phyloP scores from a whole-genome alignment of 23 tunicate genomes.

The Trididemnum nubilum region DNA sequence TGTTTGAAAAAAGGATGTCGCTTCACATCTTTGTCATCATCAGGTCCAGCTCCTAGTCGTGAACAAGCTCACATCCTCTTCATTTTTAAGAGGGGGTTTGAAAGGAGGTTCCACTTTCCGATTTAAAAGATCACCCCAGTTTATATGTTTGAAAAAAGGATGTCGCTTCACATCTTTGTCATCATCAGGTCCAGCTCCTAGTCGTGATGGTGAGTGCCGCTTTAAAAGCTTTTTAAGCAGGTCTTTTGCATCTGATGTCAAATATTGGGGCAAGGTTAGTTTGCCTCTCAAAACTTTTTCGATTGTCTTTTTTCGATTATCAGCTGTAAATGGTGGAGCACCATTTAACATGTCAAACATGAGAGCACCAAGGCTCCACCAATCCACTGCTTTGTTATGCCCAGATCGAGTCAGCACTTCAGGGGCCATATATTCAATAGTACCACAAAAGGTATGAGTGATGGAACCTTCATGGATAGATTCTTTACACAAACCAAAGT shows the following conservation, averaged over 20 bases:
- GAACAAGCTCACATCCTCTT: slow-evolving; percentile 86
- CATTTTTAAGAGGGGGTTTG: slow-evolving; percentile 76
- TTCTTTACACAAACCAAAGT: slow-evolving; percentile 96
- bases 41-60: slow-evolving; percentile 92
- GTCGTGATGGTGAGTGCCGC: slow-evolving; percentile 79
- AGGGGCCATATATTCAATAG: slow-evolving; percentile 99
- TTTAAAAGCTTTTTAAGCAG: slow-evolving; percentile 78
- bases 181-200: slow-evolving; percentile 96
- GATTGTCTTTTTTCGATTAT: slow-evolving; percentile 90
- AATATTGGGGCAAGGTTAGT: slow-evolving; percentile 72
- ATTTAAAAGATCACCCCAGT: slow-evolving; percentile 70
- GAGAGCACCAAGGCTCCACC: slow-evolving; percentile 99
- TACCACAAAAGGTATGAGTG: slow-evolving; percentile 99
- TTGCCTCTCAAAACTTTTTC: slow-evolving; percentile 87
- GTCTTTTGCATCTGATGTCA: slow-evolving; percentile 89
- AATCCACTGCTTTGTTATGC: slow-evolving; percentile 95
- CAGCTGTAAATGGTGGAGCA: slow-evolving; percentile 93
- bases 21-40: slow-evolving; percentile 78
- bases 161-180: slow-evolving; percentile 71
- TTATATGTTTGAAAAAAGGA: slow-evolving; percentile 82
- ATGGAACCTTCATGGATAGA: slow-evolving; percentile 84
- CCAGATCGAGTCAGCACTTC: slow-evolving; percentile 92
- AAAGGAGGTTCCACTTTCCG: slow-evolving; percentile 89
- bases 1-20: slow-evolving; percentile 84
- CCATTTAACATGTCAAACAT: slow-evolving; percentile 99